Evolutionary conservation across 2,113 vertebrate genomes (phyloP), one percentile per base, ranked within the genome.

Genomic region (Lophura nycthemera): DNA sequence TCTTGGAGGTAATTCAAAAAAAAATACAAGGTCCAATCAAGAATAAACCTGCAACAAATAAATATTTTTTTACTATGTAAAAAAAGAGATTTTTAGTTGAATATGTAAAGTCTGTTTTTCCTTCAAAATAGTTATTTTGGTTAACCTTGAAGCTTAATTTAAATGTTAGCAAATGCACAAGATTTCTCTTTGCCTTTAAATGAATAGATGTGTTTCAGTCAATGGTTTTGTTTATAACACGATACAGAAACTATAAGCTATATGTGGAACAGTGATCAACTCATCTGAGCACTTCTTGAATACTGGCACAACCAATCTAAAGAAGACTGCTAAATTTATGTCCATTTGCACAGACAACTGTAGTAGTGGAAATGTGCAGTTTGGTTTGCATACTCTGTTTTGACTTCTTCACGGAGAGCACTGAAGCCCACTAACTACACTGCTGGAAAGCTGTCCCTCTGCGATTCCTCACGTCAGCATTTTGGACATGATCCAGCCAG

Each of bases 141-240:
- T 75, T 73, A 73, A 93, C 60, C 86, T 77, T 81, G 34, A 90
- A 81, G 34, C 2, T 64, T 78, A 38, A 83, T 67, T 86, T 81
- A 81, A 91, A 71, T 73, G 87, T 64, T 70, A 93, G 19, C 32
- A 95, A 92, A 90, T 69, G 8, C 30, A 52, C 40, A 84, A 75
- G 61, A 78, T 40, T 64, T 74, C 74, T 27, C 71, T 11, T 43
- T 63, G 30, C 56, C 36, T 77, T 86, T 67, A 65, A 25, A 52
- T 29, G 83, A 81, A 54, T 29, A 16, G 52, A 54, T 54, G 5
- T 29, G 52, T 54, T 88, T 91, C 34, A 74, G 12, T 54, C 76
- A 59, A 74, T 64, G 17, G 34, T 13, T 90, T 83, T 92, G 38
- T 83, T 93, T 69, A 75, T 45, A 84, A 81, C 7, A 11, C 19